Conservation (phyloP, 2,113 vertebrate species). For the Bos taurus region ARS-UCD2.0 NC_037332.1:94529001-94529500, state of each 20-base stretch:
- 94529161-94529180: neutral
- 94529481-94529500: neutral
- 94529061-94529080: neutral
- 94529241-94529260: neutral
- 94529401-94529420: neutral
- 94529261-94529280: neutral
- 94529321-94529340: neutral
- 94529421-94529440: neutral
- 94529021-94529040: neutral
- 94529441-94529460: neutral
- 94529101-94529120: neutral
- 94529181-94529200: neutral
- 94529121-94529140: neutral
- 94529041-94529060: neutral
- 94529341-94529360: neutral
- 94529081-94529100: neutral
- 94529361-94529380: neutral
- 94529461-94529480: neutral
- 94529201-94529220: neutral
- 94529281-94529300: neutral
- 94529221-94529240: accelerated
- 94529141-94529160: neutral
- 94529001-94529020: neutral
- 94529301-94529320: neutral
- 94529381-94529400: neutral